Base-by-base conservation (phyloP, 1,140 invertebrate genomes). In the Pseudoatta argentina region DNA sequence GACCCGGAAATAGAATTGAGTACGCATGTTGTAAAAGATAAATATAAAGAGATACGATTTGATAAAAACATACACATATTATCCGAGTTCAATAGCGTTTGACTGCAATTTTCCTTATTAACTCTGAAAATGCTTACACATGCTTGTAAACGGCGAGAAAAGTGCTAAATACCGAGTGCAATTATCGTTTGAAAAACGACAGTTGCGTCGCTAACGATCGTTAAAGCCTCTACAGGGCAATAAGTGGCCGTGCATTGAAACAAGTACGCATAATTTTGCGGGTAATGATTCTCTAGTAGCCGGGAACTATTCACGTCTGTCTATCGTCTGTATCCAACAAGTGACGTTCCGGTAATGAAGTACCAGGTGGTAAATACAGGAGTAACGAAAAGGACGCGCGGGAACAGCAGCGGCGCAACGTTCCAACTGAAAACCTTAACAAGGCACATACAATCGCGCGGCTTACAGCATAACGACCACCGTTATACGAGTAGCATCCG, bases 341-440 rank as follows among this genome's bases (percentile, higher is more conserved):
- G 55, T 83, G 79, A 83, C 79, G 79, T 83, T 63, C 69, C 55
- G 39, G 55, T 83, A 83, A 83, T 83, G 79, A 83, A 83, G 79
- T 83, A 83, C 79, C 69, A 73, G 79, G n/a, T 83, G 69, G 69
- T 83, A 83, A 83, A 83, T 61, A 69, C 44, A 57, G 14, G 59
- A 21, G 55, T 51, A 75, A 75, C 69, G 55, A 72, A 61, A 63
- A 83, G 79, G 53, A 83, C 64, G 18, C 51, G 34, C 66, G 53
- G 18, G 48, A 51, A 39, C 78, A 24, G 51, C 51, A 18, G 51
- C 27, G 30, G 24, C 18, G 53, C 67, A 61, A 48, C 79, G 69
- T 82, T 83, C 67, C 67, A 61, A 73, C 79, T 73, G 79, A 83
- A 83, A 75, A 83, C 79, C 79, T 83, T 83, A 83, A 83, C 79